Conservation (phyloP, 2,113 vertebrate species). For the Otocyon megalotis region DNA sequence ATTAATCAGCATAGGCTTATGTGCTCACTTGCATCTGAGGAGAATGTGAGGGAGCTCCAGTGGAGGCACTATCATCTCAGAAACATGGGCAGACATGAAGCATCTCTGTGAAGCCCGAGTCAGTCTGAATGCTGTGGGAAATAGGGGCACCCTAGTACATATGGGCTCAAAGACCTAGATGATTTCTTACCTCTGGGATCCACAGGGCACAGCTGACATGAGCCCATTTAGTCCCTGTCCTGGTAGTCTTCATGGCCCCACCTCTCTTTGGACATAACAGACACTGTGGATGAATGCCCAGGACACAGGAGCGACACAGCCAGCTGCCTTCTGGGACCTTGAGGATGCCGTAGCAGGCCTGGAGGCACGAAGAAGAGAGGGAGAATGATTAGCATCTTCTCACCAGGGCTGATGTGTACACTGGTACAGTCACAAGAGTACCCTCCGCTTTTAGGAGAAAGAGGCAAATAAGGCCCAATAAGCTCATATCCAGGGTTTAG, state of each 20-base stretch:
- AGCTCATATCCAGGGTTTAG: slow-evolving; percentile 33
- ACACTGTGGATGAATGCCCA: slow-evolving; percentile 96
- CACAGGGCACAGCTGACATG: slow-evolving; percentile 99
- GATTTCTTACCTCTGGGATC: slow-evolving; percentile 95
- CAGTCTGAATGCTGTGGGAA: background rate
- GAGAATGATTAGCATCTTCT: slow-evolving; percentile 54
- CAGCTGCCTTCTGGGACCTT: slow-evolving; percentile 99
- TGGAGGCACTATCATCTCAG: slow-evolving; percentile 23
- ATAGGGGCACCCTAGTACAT: background rate
- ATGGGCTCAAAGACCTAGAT: background rate
- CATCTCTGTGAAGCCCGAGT: background rate
- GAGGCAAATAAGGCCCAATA: slow-evolving; percentile 31
- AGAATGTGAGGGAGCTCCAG: slow-evolving; percentile 12
- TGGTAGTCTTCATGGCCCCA: slow-evolving; percentile 98
- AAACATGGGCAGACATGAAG: slow-evolving; percentile 15
- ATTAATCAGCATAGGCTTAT: background rate
- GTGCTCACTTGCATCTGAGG: background rate
- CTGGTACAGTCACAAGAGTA: slow-evolving; percentile 28
- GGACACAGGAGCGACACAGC: slow-evolving; percentile 97
- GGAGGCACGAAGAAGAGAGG: slow-evolving; percentile 62
- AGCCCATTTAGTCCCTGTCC: slow-evolving; percentile 96
- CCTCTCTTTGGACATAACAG: slow-evolving; percentile 97
- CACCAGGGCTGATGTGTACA: background rate
- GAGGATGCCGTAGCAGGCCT: slow-evolving; percentile 99
- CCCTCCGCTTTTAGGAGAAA: slow-evolving; percentile 47